phyloP scores from a whole-genome alignment of 2,797 vertebrate species.

The Petrocephalus schoutedeni region DNA sequence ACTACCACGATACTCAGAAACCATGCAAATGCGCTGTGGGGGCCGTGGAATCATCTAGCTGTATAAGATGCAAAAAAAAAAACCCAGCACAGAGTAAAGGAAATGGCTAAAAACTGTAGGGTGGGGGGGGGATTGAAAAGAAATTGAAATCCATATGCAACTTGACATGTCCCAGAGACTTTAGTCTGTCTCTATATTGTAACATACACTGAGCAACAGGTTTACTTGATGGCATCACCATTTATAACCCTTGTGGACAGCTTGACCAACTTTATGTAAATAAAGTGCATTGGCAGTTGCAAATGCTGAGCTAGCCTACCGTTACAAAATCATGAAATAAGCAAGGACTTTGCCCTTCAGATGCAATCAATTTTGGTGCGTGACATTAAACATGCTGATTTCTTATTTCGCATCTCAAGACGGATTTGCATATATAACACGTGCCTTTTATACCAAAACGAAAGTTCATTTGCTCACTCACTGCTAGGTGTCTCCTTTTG shows the following conservation, averaged over 20 bases:
- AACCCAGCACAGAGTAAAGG: not conserved
- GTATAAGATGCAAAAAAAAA: not conserved
- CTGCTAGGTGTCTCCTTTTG: not conserved
- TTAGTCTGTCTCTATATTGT: not conserved
- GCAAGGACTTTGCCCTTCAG: not conserved
- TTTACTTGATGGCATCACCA: not conserved
- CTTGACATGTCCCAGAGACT: not conserved
- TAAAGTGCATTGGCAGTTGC: not conserved
- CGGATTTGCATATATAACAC: conserved; percentile 5
- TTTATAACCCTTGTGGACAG: not conserved
- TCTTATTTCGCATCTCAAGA: not conserved
- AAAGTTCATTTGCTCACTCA: not conserved
- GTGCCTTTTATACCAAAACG: not conserved
- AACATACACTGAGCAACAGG: not conserved
- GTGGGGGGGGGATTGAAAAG: not conserved
- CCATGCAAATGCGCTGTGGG: not conserved
- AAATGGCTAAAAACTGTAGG: not conserved
- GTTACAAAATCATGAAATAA: not conserved
- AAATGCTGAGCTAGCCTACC: not conserved
- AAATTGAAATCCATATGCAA: not conserved
- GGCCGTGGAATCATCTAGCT: not conserved
- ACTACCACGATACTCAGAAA: not conserved
- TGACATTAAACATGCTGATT: not conserved
- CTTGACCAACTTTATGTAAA: not conserved
- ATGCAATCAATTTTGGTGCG: not conserved